These are phyloP conservation scores for Megaceryle maxima DNA, from an alignment of 2,113 vertebrate species.

Conservation along the genomic window DNA sequence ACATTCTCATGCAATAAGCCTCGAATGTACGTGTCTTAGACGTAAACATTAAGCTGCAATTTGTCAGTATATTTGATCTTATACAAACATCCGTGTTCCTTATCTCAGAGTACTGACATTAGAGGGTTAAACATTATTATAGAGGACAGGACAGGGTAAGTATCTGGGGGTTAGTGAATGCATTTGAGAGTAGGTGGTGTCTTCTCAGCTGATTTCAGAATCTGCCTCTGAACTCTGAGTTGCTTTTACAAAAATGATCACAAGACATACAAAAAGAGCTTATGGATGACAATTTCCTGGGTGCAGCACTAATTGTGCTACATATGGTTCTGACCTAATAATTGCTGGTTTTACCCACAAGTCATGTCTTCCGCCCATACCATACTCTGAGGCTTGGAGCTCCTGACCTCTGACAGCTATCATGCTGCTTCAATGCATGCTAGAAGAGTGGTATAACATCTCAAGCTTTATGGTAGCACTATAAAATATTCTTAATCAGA, in stretches of 20 bases:
- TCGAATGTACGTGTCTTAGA: neutral
- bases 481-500: neutral
- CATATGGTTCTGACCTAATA: neutral
- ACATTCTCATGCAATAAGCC: neutral
- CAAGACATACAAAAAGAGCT: neutral
- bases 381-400: neutral
- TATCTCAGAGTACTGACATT: neutral
- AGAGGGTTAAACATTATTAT: neutral
- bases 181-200: neutral
- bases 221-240: neutral
- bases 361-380: neutral
- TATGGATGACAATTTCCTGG: neutral
- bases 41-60: neutral
- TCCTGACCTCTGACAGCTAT: neutral
- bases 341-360: neutral
- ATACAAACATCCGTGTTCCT: neutral
- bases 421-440: neutral
- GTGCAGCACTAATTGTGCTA: neutral
- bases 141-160: neutral
- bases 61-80: neutral
- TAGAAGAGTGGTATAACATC: neutral
- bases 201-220: neutral
- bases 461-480: neutral
- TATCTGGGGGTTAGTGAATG: neutral
- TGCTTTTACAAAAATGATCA: neutral